phyloP scores from a whole-genome alignment of 2,888 invertebrate species.

The Microplitis manilae region DNA sequence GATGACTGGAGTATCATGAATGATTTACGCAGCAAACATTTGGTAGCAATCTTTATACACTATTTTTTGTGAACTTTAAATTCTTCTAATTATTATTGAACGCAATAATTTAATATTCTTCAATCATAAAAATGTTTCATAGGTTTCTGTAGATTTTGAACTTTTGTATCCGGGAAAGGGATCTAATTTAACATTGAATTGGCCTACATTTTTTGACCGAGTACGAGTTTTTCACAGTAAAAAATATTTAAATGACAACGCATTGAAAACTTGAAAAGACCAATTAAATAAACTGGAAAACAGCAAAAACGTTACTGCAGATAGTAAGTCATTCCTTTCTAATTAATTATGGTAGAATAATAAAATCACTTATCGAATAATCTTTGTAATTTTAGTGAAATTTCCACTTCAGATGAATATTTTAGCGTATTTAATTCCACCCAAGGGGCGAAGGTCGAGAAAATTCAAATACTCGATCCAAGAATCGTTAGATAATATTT shows the following conservation, averaged over 20 bases:
- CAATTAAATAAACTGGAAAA: background rate
- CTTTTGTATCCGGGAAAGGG: constrained; percentile 6
- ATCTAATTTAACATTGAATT: background rate
- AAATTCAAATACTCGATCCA: background rate
- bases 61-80: background rate
- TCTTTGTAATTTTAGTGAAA: background rate
- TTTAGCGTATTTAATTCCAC: background rate
- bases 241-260: background rate
- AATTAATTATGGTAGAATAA: background rate
- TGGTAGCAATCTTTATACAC: background rate
- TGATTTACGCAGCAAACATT: background rate
- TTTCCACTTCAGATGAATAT: background rate
- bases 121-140: background rate
- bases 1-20: background rate
- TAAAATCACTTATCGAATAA: background rate
- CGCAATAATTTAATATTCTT: background rate
- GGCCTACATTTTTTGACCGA: background rate
- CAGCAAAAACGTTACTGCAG: background rate
- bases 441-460: background rate
- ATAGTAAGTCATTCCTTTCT: background rate
- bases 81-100: background rate
- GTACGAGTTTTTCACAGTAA: background rate
- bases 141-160: constrained; percentile 5
- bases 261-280: background rate
- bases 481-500: background rate